phyloP scores from a whole-genome alignment of 2,797 vertebrate genomes.

The Onychomys torridus region DNA sequence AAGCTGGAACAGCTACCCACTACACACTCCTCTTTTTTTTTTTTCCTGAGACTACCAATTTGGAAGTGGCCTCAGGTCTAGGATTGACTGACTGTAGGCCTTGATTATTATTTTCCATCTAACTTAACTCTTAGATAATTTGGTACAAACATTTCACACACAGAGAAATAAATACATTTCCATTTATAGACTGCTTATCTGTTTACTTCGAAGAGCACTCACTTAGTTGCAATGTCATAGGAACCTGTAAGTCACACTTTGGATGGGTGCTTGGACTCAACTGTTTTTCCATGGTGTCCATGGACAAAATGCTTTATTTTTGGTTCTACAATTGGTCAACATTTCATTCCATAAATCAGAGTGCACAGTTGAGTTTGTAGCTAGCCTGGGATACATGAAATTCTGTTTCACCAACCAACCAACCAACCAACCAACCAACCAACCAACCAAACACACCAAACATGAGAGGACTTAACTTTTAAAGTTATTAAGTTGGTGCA shows the following conservation, averaged over 20 bases:
- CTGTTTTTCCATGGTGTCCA: not conserved
- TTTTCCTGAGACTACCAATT: not conserved
- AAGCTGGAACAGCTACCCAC: too few species aligned
- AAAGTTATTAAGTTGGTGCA: not conserved
- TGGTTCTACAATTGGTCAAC: not conserved
- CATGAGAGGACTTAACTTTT: not conserved
- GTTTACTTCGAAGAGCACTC: not conserved
- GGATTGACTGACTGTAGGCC: not conserved
- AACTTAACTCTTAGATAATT: not conserved
- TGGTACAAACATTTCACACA: not conserved
- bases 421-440: too few species aligned
- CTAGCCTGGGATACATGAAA: not conserved
- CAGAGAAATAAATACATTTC: not conserved
- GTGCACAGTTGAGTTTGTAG: not conserved
- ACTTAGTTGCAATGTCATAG: not conserved
- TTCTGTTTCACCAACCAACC: not conserved
- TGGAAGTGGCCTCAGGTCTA: not conserved
- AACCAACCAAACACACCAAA: not conserved
- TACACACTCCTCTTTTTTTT: too few species aligned
- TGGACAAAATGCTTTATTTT: not conserved
- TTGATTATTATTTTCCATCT: not conserved
- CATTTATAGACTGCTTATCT: not conserved
- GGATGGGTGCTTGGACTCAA: not conserved
- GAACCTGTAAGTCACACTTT: not conserved
- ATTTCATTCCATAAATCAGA: not conserved